These are phyloP conservation scores for Pectinophora gossypiella DNA, from an alignment of 1,140 invertebrate species.

Conservation along the genomic window DNA sequence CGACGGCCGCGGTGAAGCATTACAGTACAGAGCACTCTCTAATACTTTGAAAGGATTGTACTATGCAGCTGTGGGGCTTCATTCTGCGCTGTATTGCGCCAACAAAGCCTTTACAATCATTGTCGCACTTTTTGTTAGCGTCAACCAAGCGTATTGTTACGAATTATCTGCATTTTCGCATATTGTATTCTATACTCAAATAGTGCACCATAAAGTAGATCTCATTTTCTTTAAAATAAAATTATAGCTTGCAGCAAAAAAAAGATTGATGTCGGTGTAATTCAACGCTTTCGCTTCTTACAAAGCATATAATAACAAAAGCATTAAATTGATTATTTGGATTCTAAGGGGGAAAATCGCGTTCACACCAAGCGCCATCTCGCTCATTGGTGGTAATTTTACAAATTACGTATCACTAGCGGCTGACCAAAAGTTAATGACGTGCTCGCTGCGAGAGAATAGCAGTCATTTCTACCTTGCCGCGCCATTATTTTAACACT, in stretches of 20 bases:
- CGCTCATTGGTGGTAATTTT: constrained; percentile 29
- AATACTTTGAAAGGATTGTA: constrained; percentile 44
- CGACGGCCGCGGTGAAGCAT: constrained; percentile 29
- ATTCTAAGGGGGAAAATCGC: constrained; percentile 29
- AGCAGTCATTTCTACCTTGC: constrained; percentile 21
- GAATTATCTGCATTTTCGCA: too few relatives aligned
- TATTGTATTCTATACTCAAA: too few relatives aligned
- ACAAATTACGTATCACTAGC: constrained; percentile 27
- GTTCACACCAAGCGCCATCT: constrained; percentile 22
- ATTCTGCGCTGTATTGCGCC: constrained; percentile 25
- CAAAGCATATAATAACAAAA: background rate
- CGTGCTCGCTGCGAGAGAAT: constrained; percentile 21
- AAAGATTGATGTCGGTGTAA: too few relatives aligned
- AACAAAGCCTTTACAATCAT: constrained; percentile 25
- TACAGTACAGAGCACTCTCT: constrained; percentile 26
- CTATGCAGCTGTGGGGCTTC: constrained; percentile 35
- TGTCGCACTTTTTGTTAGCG: background rate
- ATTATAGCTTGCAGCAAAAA: too few relatives aligned
- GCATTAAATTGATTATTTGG: constrained; percentile 30
- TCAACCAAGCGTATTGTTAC: too few relatives aligned
- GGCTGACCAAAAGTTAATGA: constrained; percentile 18
- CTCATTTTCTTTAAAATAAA: too few relatives aligned
- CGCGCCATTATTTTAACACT: constrained; percentile 17
- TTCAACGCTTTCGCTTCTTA: constrained; percentile 30
- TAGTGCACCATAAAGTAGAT: too few relatives aligned